Base-by-base conservation (phyloP, 2,888 invertebrate species). In the Busseola fusca region DNA sequence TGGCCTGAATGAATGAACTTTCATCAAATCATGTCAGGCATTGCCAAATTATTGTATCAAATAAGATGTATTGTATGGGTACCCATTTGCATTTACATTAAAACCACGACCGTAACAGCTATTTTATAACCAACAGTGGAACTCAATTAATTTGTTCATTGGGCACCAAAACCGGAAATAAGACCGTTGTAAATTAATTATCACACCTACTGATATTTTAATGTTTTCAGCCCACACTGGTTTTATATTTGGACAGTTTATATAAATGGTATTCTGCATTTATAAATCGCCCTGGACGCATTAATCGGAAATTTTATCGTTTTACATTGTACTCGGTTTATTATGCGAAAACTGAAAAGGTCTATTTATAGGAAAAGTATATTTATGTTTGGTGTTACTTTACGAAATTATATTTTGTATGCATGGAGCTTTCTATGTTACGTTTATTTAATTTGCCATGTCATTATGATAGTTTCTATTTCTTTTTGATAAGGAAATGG, bases 221-320 rank as follows among this genome's bases (percentile, higher is more conserved):
- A 42, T 76, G 73, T 84, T 76, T 71, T 58, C 52, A 30, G n/a
- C 58, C 54, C 72, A 67, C 69, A 63, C 34, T 57, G 77, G 77
- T 84, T 84, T 83, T 77, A 80, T 73, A 82, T 82, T 76, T 30
- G 58, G 59, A 62, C 68, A 64, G 80, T 83, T 75, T 74, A 82
- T 83, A 70, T 50, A 65, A n/a, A 64, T 63, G 67, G 69, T 56
- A 59, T 74, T 59, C 64, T 71, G 64, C 72, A 71, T 75, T 80
- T 78, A 78, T 78, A 69, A 76, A 83, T 80, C 68, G 70, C 63
- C 30, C 60, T 66, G 76, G 60, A 64, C 65, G 58, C 77, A 69
- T 74, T 84, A 70, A 67, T 76, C 60, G 68, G 63, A 66, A 64
- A 84, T 78, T 78, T 81, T 81, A 84, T 82, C 71, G 63, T 76